A percentile compares a stretch with the other conserved stretches of the same genome.
These are phyloP conservation scores for Macropus fuliginosus DNA, from an alignment of 2,797 vertebrate species.

Conservation along the genomic window DNA sequence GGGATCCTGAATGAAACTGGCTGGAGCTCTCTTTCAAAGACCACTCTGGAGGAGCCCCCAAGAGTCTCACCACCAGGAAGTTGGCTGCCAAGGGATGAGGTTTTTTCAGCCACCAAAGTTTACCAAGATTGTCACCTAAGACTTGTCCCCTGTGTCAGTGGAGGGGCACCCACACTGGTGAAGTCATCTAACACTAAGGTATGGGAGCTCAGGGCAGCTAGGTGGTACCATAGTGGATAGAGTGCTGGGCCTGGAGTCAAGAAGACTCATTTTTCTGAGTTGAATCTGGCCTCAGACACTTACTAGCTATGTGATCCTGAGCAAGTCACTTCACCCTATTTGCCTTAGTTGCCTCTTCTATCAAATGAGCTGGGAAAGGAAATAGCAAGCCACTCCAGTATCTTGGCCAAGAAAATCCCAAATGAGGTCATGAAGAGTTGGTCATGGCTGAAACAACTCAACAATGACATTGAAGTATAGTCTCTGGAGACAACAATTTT, in stretches of 20 bases:
- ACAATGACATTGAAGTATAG: neutral
- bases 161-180: neutral
- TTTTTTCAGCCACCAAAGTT: no score
- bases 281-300: neutral
- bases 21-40: neutral
- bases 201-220: no score
- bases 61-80: neutral
- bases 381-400: neutral
- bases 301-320: neutral
- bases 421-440: neutral
- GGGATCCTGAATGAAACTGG: neutral
- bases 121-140: neutral
- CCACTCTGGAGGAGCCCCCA: neutral
- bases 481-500: neutral
- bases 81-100: neutral
- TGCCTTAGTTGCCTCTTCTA: neutral
- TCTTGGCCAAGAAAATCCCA: neutral
- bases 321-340: neutral
- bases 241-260: neutral
- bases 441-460: neutral
- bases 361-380: neutral
- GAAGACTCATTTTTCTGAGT: neutral
- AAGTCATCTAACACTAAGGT: neutral
- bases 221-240: no score
- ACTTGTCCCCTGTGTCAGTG: neutral